Percentiles rank a stretch among this genome's conserved stretches.
These are phyloP conservation scores for Microtus agrestis DNA, from an alignment of 2,797 vertebrate species.

Conservation along the genomic window DNA sequence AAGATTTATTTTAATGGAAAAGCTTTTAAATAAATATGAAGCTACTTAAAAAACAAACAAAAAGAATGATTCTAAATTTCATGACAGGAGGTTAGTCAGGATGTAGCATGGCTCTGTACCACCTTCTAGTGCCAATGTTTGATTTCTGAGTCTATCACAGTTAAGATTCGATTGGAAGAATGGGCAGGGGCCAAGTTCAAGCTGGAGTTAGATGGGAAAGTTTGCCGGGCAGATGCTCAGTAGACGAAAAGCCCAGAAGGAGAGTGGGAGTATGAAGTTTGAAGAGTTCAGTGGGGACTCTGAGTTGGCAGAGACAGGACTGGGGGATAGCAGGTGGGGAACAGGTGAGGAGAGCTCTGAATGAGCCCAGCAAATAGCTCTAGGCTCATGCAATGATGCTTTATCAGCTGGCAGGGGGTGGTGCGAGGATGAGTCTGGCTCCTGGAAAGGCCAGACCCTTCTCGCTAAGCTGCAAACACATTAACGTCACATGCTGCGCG, in stretches of 20 bases:
- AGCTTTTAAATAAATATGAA: neutral
- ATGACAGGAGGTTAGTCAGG: neutral
- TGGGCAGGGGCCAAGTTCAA: neutral
- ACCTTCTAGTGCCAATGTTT: neutral
- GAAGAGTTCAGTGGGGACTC: conserved; percentile 41
- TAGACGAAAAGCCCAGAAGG: conserved; percentile 43
- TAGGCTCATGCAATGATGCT: neutral
- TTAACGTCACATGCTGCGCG: neutral
- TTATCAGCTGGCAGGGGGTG: neutral
- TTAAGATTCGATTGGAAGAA: neutral
- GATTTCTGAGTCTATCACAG: conserved; percentile 29
- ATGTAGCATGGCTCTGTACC: neutral
- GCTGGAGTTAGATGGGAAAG: conserved; percentile 3
- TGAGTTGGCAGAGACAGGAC: neutral
- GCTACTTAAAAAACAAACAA: neutral
- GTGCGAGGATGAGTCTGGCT: neutral
- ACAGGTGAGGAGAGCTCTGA: neutral
- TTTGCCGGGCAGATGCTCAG: conserved; percentile 8
- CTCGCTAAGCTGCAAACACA: conserved; percentile 22
- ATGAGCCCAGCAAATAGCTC: conserved; percentile 28
- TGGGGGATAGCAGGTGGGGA: conserved; percentile 23
- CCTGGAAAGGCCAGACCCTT: neutral
- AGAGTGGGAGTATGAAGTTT: neutral
- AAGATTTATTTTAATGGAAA: neutral
- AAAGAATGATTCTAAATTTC: neutral